These are phyloP conservation scores for Sycophila texana DNA, from an alignment of 2,888 invertebrate genomes.

Conservation along the genomic window DNA sequence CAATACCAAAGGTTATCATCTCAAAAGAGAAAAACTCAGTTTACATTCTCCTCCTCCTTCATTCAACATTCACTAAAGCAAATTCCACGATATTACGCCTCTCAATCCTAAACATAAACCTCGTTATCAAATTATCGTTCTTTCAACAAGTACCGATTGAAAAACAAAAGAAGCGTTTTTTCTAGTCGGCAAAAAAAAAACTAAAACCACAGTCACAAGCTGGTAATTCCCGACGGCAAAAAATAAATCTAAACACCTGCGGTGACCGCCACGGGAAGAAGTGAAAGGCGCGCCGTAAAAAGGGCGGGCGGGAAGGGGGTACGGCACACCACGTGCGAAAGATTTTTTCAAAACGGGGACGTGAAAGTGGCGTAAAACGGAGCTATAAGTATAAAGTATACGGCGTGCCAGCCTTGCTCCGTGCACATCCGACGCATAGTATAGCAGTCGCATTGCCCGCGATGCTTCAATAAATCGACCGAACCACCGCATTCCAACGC, in stretches of 20 bases:
- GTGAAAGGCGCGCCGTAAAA: neutral
- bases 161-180: neutral
- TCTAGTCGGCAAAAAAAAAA: neutral
- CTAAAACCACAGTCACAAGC: neutral
- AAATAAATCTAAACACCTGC: neutral
- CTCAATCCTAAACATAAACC: neutral
- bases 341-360: neutral
- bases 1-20: slow-evolving; percentile 26
- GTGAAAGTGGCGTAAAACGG: neutral
- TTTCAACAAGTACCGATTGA: no score
- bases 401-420: neutral
- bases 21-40: neutral
- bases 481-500: neutral
- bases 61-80: neutral
- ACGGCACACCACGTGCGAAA: neutral
- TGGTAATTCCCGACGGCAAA: neutral
- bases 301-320: neutral
- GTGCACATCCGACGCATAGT: neutral
- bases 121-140: neutral
- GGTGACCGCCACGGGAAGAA: neutral
- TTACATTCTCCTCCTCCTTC: neutral
- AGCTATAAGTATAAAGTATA: neutral
- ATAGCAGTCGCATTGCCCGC: neutral
- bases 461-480: no score
- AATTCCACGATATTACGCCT: neutral